Evolutionary conservation across 2,888 invertebrate genomes (phyloP), one percentile per base, ranked within the genome.

Genomic region (Drymonia ruficornis): DNA sequence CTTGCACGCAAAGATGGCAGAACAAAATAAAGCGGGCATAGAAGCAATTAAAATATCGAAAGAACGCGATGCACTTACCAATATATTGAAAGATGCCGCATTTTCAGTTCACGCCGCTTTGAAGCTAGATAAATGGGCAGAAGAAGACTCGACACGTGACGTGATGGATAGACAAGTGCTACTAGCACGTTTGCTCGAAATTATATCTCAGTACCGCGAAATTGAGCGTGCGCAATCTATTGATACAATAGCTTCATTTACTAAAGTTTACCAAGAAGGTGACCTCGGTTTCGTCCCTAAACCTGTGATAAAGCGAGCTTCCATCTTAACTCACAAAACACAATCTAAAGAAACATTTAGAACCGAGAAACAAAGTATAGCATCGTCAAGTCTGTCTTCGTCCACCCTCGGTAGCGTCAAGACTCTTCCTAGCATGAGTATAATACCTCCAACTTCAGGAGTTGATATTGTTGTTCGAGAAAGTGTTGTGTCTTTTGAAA

Each of bases 251-350:
- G 90, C 91, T 28, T 94, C 94, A 0, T 74, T 94, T 28, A 88
- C 85, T 1, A 92, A 91, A 40, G 85, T 94, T 19, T 96, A 96
- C 66, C 86, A 91, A 49, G 93, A 94, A 62, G 96, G 96, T 12
- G 95, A 95, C 77, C 92, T 95, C 56, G 96, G 96, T 9, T 95
- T 96, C 63, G 86, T 95, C 59, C 95, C 95, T 0, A 94, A 94
- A 70, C 67, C 79, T 16, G 43, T 58, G 19, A 45, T 62, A 15
- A 89, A 84, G 53, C 87, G 81, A 59, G 69, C 83, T 0, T 48
- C 64, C 58, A 38, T 67, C 78, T 4, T 52, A 76, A 3, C 56
- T 65, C 34, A 9, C 59, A 1, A n/a, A n/a, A 50, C 46, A 74
- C 82, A 2, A 62, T 77, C 78, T 13, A 71, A 67, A 58, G 81